Evolutionary conservation across 2,113 vertebrate genomes (phyloP), one percentile per base, ranked within the genome.

Genomic region (Cromileptes altivelis): DNA sequence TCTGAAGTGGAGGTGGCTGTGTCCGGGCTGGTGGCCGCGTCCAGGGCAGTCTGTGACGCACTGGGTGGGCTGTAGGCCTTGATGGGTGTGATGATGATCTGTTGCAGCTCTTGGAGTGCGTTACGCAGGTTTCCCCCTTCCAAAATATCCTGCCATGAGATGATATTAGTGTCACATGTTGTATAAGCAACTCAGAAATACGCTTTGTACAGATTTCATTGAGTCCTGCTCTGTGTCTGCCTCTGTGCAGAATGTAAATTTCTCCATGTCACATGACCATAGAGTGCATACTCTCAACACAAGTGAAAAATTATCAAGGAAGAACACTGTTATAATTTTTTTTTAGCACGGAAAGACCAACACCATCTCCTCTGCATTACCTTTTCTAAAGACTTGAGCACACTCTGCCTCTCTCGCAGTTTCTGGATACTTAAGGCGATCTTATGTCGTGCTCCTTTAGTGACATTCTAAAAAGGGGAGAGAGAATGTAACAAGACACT

Each of bases 391-490:
- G 97, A 97, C 81, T 97, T 97, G 75, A 99, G 96, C 25, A 98
- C 95, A 9, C 96, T 95, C 85, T 97, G 97, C 61, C 97, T 94
- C 87, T 99, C 97, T 6, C 97, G 91, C 33, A 99, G 94, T 90
- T 99, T 99, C 95, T 98, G 97, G 88, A 99, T 97, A 91, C 97
- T 99, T 90, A 99, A 92, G 53, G 97, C 97, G 78, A 99, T 99
- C 94, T 99, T 99, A 86, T 99, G 97, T 60, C 97, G 94, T 6
- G 97, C 97, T 69, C 97, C 97, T 95, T 99, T 99, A 75, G 97
- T 99, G 83, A 99, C 97, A 17, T 98, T 98, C 97, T 99, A 72
- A 76, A 86, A 75, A 69, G 49, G 18, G 56, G 17, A 84, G 47
- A 74, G 0, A 65, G 21, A 68, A 67, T 50, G 67, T 10, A 80